These are phyloP conservation scores for Trichogramma evanescens DNA, from an alignment of 2,888 invertebrate genomes.

Conservation along the genomic window DNA sequence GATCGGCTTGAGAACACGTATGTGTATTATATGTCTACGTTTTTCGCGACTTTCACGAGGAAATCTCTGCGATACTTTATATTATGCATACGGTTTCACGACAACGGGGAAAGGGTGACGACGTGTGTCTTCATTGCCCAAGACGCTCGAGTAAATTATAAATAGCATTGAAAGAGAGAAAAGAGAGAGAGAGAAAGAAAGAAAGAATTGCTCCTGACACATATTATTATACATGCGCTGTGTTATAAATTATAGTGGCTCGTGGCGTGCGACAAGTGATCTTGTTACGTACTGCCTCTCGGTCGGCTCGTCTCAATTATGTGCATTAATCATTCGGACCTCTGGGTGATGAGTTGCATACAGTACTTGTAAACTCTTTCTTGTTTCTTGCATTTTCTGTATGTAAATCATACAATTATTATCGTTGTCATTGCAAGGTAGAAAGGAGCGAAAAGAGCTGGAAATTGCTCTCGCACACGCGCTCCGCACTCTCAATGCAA, in stretches of 20 bases:
- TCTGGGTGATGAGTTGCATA: too few species aligned
- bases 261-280: slow-evolving; percentile 17
- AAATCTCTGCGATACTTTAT: slow-evolving; percentile 16
- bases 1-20: too few species aligned
- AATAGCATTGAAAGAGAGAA: background rate
- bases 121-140: background rate
- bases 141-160: background rate
- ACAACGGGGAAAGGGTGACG: slow-evolving; percentile 5
- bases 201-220: too few species aligned
- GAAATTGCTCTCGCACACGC: too few species aligned
- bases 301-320: background rate
- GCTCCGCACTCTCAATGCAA: too few species aligned
- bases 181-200: too few species aligned
- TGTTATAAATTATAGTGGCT: slow-evolving; percentile 13
- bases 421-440: slow-evolving; percentile 11
- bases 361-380: too few species aligned
- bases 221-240: background rate
- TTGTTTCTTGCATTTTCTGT: slow-evolving; percentile 6
- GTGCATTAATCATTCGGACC: background rate
- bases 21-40: too few species aligned
- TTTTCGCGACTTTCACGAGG: slow-evolving; percentile 2
- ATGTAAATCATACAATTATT: slow-evolving; percentile 9
- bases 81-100: background rate
- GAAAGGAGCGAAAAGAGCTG: too few species aligned
- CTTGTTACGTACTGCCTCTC: slow-evolving; percentile 15